Evolutionary conservation across 2,797 vertebrate genomes (phyloP).

Genomic region (Delichon dasypus): DNA sequence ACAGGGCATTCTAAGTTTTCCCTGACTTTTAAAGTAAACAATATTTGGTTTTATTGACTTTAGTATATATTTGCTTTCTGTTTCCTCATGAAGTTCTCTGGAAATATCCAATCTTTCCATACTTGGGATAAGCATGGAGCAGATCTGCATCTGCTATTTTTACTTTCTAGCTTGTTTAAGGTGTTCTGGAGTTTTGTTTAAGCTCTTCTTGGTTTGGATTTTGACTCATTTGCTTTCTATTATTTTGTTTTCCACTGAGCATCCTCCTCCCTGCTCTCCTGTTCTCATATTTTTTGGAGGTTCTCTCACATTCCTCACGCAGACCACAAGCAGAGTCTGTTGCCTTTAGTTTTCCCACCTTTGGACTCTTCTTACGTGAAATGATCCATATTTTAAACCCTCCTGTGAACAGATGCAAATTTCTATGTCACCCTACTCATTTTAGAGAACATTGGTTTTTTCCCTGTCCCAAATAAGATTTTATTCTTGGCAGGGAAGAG

Average conservation of each 20-base stretch:
- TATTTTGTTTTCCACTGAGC: background rate
- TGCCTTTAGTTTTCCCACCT: background rate
- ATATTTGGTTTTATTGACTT: background rate
- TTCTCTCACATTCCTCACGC: background rate
- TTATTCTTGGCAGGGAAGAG: background rate
- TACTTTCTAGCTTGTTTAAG: background rate
- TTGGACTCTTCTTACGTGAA: background rate
- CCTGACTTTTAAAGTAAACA: background rate
- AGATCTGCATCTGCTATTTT: background rate
- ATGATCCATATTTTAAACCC: background rate
- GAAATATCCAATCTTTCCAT: background rate
- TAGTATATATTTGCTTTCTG: background rate
- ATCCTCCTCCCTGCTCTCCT: background rate
- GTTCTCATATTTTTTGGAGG: background rate
- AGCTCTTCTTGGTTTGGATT: background rate
- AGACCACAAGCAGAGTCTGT: background rate
- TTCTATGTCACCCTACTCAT: background rate
- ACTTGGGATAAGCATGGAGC: fast-evolving
- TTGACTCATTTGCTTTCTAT: background rate
- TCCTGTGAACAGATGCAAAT: background rate
- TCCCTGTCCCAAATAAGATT: background rate
- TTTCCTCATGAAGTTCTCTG: background rate
- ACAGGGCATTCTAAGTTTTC: background rate
- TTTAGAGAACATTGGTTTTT: background rate
- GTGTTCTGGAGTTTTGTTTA: background rate